Conservation (phyloP, 2,113 vertebrate species). For the Corythoichthys intestinalis region DNA sequence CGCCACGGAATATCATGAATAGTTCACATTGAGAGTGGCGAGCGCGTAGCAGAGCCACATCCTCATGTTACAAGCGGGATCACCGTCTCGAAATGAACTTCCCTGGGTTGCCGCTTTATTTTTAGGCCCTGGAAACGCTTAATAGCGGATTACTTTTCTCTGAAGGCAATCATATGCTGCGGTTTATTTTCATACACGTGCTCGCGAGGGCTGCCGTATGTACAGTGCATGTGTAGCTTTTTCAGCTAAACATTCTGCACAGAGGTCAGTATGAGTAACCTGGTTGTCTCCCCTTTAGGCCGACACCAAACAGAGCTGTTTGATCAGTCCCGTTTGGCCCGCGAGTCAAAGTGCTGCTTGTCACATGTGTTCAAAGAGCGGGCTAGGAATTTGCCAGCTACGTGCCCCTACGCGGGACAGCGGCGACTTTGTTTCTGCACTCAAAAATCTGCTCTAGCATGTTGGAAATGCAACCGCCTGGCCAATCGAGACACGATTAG, state of each 20-base stretch:
- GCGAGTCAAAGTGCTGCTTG: constrained; percentile 53
- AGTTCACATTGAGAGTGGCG: constrained; percentile 47
- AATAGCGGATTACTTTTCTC: constrained; percentile 40
- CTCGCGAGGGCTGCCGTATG: constrained; percentile 34
- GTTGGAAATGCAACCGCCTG: constrained; percentile 1
- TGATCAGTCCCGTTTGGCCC: constrained; percentile 54
- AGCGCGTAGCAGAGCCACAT: constrained; percentile 48
- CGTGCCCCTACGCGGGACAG: constrained; percentile 34
- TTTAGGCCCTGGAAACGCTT: constrained; percentile 42
- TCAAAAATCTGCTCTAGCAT: constrained; percentile 16
- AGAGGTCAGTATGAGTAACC: constrained; percentile 50
- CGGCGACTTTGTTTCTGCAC: constrained; percentile 33
- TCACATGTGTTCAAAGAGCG: constrained; percentile 55
- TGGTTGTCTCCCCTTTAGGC: constrained; percentile 42
- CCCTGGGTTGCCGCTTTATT: constrained; percentile 37
- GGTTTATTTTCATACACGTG: constrained; percentile 15
- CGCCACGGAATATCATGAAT: constrained; percentile 32
- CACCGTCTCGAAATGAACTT: constrained; percentile 34
- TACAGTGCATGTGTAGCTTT: constrained; percentile 45
- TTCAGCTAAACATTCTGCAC: constrained; percentile 44
- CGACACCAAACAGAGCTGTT: constrained; percentile 53
- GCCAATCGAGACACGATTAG: background rate
- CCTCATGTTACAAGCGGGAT: constrained; percentile 51
- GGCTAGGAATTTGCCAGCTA: constrained; percentile 51
- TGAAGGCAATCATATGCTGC: constrained; percentile 22